Evolutionary conservation across 2,797 vertebrate genomes (phyloP).

Genomic region (Pteronotus mesoamericanus): DNA sequence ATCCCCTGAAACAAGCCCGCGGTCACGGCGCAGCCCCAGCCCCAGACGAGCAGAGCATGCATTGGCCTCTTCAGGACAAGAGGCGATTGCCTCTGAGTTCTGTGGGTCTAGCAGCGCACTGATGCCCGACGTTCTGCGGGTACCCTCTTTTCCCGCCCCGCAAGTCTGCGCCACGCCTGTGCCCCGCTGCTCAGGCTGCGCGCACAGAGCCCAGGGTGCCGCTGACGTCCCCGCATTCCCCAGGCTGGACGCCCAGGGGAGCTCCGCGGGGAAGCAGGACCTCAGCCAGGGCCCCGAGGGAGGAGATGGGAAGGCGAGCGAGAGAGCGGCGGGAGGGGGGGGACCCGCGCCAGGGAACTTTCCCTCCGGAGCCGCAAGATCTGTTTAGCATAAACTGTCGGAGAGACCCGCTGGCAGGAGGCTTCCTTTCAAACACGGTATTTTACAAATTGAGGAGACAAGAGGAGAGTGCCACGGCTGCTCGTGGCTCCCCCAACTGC

Average conservation of each 20-base stretch:
- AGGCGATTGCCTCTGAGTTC: not conserved
- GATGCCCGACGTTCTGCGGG: not conserved
- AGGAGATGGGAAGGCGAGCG: not conserved
- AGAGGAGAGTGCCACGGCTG: not conserved
- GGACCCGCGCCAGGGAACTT: not conserved
- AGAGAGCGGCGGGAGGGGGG: not conserved
- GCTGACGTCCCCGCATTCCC: not conserved
- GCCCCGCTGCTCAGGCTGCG: not conserved
- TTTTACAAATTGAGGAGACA: constrained; percentile 44
- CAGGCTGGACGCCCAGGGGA: not conserved
- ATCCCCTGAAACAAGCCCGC: not conserved
- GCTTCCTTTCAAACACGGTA: not conserved
- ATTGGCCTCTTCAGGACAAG: not conserved
- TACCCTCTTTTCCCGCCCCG: not conserved
- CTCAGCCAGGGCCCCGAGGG: not conserved
- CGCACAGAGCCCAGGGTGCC: not conserved
- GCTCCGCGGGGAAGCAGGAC: not conserved
- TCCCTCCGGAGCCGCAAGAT: not conserved
- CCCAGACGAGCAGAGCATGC: not conserved
- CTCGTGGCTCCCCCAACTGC: not conserved
- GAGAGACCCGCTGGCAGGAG: constrained; percentile 27
- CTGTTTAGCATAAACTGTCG: constrained; percentile 32
- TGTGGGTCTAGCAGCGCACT: not conserved
- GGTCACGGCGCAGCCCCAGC: not conserved
- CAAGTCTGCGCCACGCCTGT: not conserved